phyloP scores from a whole-genome alignment of 2,888 invertebrate genomes.

The Strigamia crassipes region DNA sequence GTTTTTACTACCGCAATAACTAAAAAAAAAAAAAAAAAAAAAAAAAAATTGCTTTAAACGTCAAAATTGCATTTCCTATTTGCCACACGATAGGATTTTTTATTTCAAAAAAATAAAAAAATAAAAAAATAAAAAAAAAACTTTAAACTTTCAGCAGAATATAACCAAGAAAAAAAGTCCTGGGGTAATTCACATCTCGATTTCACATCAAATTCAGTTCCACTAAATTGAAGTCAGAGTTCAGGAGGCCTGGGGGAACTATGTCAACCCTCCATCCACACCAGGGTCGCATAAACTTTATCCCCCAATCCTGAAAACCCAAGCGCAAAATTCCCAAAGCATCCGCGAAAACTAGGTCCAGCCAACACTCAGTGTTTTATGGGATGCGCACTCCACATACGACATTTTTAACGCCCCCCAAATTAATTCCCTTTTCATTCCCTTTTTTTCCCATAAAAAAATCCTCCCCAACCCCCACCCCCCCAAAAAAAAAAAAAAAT shows the following conservation, averaged over 20 bases:
- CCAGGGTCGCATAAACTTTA: conserved; percentile 14
- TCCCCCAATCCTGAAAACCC: not conserved
- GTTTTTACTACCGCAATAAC: not conserved
- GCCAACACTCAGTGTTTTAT: not conserved
- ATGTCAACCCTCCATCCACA: conserved; percentile 26
- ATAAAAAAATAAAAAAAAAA: no score
- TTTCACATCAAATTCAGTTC: conserved; percentile 29
- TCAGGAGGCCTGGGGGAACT: conserved; percentile 27
- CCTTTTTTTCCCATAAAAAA: not conserved
- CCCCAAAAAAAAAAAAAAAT: not conserved
- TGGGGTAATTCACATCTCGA: conserved; percentile 31
- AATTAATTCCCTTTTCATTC: conserved; percentile 14
- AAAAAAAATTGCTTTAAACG: not conserved
- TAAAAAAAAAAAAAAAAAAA: no score
- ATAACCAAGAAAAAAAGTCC: not conserved
- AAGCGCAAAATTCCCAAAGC: conserved; percentile 10
- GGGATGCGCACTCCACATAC: not conserved
- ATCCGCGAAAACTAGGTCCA: conserved; percentile 1
- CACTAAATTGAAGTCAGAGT: conserved; percentile 42
- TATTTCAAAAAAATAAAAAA: no score
- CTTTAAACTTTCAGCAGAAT: not conserved
- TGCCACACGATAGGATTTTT: no score
- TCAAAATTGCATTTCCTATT: not conserved
- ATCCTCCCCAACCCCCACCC: not conserved
- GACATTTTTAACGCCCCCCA: not conserved